These are phyloP conservation scores for Tuta absoluta DNA, from an alignment of 2,888 invertebrate species.

Conservation along the genomic window DNA sequence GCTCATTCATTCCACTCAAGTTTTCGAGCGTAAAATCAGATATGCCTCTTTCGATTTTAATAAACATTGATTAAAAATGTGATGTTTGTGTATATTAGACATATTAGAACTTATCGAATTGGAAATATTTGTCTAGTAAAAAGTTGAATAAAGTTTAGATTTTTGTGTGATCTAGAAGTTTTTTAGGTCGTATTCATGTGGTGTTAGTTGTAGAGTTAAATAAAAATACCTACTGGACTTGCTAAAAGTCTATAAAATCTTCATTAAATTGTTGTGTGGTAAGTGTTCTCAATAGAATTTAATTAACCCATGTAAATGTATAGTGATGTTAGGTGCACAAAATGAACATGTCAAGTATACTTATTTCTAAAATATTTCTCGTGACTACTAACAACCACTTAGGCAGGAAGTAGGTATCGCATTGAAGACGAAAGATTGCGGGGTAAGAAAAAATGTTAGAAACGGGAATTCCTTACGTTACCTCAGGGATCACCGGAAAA, in stretches of 20 bases:
- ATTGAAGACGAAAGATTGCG: no score
- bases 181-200: conserved; percentile 1
- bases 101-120: neutral
- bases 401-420: no score
- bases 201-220: conserved; percentile 11
- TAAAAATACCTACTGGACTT: neutral
- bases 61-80: neutral
- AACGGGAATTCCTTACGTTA: no score
- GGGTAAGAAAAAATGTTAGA: no score
- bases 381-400: no score
- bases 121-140: conserved; percentile 1
- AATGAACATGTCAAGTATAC: no score
- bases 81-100: no score
- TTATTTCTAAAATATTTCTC: no score
- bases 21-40: conserved; percentile 56
- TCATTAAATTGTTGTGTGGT: neutral
- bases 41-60: conserved; percentile 32
- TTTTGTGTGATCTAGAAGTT: conserved; percentile 7
- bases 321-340: no score
- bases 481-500: no score
- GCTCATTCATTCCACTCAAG: conserved; percentile 42
- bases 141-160: conserved; percentile 8
- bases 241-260: neutral
- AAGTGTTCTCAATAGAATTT: neutral
- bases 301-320: no score